A percentile compares a stretch with the other conserved stretches of the same genome.
Evolutionary conservation across 2,113 vertebrate genomes (phyloP).

Genomic region (Leptodactylus fuscus): DNA sequence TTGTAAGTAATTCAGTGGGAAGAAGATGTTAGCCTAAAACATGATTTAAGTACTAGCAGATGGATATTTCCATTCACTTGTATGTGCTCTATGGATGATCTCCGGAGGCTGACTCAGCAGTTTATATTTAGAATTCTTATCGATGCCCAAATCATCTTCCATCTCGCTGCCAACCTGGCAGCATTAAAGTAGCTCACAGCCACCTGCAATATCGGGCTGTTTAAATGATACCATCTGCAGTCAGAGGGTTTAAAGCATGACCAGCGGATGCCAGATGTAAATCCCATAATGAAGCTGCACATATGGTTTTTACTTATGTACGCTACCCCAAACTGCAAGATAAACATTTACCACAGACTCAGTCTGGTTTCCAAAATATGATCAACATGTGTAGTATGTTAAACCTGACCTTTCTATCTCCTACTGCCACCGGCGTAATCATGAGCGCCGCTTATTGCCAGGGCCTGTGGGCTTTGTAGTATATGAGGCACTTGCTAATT

Average conservation of each 20-base stretch:
- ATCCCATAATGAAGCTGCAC: slow-evolving; percentile 36
- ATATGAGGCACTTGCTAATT: slow-evolving; percentile 32
- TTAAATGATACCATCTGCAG: slow-evolving; percentile 38
- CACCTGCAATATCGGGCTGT: slow-evolving; percentile 34
- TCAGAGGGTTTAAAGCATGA: slow-evolving; percentile 12
- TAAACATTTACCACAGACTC: slow-evolving; percentile 38
- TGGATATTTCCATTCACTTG: not conserved
- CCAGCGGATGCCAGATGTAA: slow-evolving; percentile 42
- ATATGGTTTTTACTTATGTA: slow-evolving; percentile 50
- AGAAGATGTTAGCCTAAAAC: not conserved
- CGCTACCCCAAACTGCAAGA: slow-evolving; percentile 41
- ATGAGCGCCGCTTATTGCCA: not conserved
- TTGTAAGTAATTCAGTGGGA: not conserved
- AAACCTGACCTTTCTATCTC: slow-evolving; percentile 47
- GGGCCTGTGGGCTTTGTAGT: slow-evolving; percentile 20
- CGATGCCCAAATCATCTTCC: slow-evolving; percentile 5
- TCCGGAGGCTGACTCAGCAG: slow-evolving; percentile 10
- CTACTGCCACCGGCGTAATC: slow-evolving; percentile 1
- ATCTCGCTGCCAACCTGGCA: not conserved
- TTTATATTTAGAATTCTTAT: slow-evolving; percentile 35
- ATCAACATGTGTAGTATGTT: slow-evolving; percentile 45
- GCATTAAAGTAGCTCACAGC: not conserved
- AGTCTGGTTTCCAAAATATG: slow-evolving; percentile 48
- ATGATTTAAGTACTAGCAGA: slow-evolving; percentile 18
- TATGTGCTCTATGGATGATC: slow-evolving; percentile 7